Evolutionary conservation across 2,113 vertebrate genomes (phyloP).

Genomic region (Triplophysa dalaica): DNA sequence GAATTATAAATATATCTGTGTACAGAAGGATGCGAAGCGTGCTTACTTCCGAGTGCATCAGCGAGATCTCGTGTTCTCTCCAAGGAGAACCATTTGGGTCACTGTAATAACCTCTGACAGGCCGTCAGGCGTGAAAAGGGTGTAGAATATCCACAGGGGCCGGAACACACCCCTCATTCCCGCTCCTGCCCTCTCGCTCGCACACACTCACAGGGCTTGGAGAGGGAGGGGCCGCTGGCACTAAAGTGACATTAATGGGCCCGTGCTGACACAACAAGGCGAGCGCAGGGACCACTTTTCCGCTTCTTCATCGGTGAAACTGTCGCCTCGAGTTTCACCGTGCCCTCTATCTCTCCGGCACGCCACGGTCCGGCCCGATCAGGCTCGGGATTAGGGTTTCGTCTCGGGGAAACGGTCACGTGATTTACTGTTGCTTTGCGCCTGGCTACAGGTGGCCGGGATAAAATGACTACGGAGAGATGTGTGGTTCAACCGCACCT

Average conservation of each 20-base stretch:
- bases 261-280: slow-evolving; percentile 78
- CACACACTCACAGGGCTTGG: slow-evolving; percentile 54
- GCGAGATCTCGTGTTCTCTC: slow-evolving; percentile 33
- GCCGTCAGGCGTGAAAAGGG: slow-evolving; percentile 76
- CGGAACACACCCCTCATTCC: slow-evolving; percentile 74
- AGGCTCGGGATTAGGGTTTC: slow-evolving; percentile 73
- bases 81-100: slow-evolving; percentile 49
- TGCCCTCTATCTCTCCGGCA: slow-evolving; percentile 66
- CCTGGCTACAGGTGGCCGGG: slow-evolving; percentile 68
- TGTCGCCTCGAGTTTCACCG: slow-evolving; percentile 74
- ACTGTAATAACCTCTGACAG: slow-evolving; percentile 74
- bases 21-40: background rate
- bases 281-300: slow-evolving; percentile 75
- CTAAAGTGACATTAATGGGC: slow-evolving; percentile 83
- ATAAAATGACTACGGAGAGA: slow-evolving; percentile 69
- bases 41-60: background rate
- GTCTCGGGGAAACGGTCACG: slow-evolving; percentile 76
- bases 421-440: slow-evolving; percentile 73
- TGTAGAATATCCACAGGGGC: slow-evolving; percentile 78
- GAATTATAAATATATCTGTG: slow-evolving; percentile 7
- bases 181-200: slow-evolving; percentile 62
- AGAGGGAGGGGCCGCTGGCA: slow-evolving; percentile 67
- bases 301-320: slow-evolving; percentile 78
- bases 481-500: slow-evolving; percentile 64
- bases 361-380: slow-evolving; percentile 59